These are phyloP conservation scores for Apomyelois bistriatella DNA, from an alignment of 2,888 invertebrate species.

Conservation along the genomic window DNA sequence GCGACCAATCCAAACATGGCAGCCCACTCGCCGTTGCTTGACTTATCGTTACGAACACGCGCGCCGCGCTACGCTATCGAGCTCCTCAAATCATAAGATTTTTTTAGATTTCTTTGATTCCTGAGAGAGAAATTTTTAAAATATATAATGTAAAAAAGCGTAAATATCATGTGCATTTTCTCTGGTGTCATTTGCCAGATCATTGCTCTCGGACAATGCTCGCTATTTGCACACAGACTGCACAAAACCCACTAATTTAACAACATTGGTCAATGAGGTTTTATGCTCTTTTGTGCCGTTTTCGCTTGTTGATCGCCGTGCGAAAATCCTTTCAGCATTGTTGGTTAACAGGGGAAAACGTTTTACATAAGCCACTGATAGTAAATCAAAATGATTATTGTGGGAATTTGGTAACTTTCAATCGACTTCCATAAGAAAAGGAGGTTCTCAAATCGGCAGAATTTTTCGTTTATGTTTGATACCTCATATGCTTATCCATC, in stretches of 20 bases:
- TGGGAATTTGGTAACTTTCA: neutral
- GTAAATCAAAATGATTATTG: neutral
- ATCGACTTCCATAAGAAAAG: too few species aligned
- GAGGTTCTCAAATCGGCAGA: too few species aligned
- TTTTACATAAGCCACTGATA: neutral
- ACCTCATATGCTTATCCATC: too few species aligned
- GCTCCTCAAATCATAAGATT: too few species aligned
- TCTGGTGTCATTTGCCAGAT: conserved; percentile 29
- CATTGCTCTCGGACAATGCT: conserved; percentile 33
- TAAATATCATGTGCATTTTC: neutral
- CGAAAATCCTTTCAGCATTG: conserved; percentile 30
- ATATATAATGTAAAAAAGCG: too few species aligned
- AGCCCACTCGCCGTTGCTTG: too few species aligned
- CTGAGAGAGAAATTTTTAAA: too few species aligned
- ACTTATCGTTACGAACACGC: too few species aligned
- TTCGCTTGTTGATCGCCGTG: conserved; percentile 34
- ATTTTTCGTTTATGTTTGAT: too few species aligned
- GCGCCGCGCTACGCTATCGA: too few species aligned
- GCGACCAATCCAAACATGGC: too few species aligned
- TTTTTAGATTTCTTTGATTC: too few species aligned
- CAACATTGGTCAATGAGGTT: conserved; percentile 31
- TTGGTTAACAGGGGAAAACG: neutral
- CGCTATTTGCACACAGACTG: conserved; percentile 29
- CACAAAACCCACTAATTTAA: conserved; percentile 28
- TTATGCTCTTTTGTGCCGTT: conserved; percentile 26